Conservation (phyloP, 2,113 vertebrate species). For the Lethenteron reissneri region DNA sequence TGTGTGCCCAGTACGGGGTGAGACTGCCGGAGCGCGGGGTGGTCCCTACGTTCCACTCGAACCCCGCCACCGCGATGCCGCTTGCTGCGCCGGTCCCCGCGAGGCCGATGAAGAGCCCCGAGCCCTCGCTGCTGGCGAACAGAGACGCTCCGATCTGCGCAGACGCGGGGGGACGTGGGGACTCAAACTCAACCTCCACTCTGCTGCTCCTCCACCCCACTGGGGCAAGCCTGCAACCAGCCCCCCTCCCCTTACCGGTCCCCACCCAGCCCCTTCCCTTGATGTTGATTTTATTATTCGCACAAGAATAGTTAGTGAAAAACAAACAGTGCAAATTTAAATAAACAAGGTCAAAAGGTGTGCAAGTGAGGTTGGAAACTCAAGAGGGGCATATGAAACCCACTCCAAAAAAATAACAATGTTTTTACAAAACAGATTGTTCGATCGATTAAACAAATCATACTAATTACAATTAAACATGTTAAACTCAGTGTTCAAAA, state of each 20-base stretch:
- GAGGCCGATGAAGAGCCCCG: slow-evolving; percentile 55
- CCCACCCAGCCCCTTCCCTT: background rate
- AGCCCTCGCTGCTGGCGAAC: slow-evolving; percentile 43
- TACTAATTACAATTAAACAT: too few relatives aligned
- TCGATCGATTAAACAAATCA: too few relatives aligned
- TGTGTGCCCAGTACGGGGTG: too few relatives aligned
- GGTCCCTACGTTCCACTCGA: slow-evolving; percentile 57
- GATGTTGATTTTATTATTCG: too few relatives aligned
- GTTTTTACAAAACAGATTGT: too few relatives aligned
- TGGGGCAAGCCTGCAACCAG: background rate
- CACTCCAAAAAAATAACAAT: too few relatives aligned
- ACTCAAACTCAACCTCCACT: background rate
- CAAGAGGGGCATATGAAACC: too few relatives aligned
- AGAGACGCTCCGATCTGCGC: slow-evolving; percentile 33
- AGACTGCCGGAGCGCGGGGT: background rate
- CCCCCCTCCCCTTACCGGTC: background rate
- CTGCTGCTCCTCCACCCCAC: background rate
- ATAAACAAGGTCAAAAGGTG: background rate
- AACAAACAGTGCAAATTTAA: background rate
- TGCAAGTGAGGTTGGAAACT: too few relatives aligned
- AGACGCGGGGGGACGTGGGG: slow-evolving; percentile 17
- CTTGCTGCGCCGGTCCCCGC: slow-evolving; percentile 58
- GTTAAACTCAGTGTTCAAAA: too few relatives aligned
- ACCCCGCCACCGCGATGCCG: slow-evolving; percentile 57
- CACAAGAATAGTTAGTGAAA: background rate